Base-by-base conservation (phyloP, 2,888 invertebrate genomes). In the Agrochola lychnidis region DNA sequence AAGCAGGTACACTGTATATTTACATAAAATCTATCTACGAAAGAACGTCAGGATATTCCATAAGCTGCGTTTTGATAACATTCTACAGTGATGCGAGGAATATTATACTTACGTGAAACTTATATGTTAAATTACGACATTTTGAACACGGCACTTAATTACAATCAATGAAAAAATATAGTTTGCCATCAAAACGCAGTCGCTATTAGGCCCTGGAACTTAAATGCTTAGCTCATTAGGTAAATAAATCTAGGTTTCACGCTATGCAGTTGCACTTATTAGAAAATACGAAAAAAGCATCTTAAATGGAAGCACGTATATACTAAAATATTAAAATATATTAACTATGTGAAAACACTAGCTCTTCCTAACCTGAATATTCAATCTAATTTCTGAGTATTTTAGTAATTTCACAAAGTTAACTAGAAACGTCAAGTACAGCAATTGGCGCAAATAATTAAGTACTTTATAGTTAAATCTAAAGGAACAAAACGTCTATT, bases 271-370 rank as follows among this genome's bases (percentile, higher is more conserved):
- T 88, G 87, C 87, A 89, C 83, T 86, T 89, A 88, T 71, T 89
- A 91, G 89, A 89, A 91, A 91, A 89, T 89, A 91, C 84, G 89
- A 90, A 88, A 82, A 89, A 91, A 90, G 89, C 90, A 87, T 88
- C 76, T 73, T 89, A 79, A 82, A 88, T 92, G 93, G 93, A 93
- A 93, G 93, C 93, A 93, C 93, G 79, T 89, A 89, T 87, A 90
- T 78, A 88, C 81, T 89, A 87, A 87, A 84, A 67, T 77, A 80
- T 81, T 88, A 87, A 87, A 84, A 68, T 77, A 79, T 80, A 61
- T 70, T 63, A 81, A 81, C 76, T 76, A 59, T 82, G 68, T 88
- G 77, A 82, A 85, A 84, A 73, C 61, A 80, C 86, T 88, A 78
- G 74, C 75, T 73, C 66, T 72, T 81, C 61, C 64, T 79, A 74